Conservation (phyloP, 2,888 invertebrate species). For the Oxystoma pomonae region DNA sequence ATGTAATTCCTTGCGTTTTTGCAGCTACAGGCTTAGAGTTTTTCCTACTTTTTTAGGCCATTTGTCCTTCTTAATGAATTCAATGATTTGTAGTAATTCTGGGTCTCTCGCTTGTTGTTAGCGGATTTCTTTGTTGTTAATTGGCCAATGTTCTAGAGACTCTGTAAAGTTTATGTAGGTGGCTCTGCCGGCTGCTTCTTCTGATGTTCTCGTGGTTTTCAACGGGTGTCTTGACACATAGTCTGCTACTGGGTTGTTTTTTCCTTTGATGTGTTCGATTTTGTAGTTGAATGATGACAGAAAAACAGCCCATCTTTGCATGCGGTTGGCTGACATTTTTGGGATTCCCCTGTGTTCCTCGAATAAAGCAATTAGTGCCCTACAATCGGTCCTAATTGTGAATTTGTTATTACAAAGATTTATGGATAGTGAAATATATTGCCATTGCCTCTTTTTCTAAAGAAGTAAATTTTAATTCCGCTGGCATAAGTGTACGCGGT, state of each 20-base stretch:
- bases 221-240: conserved; percentile 14
- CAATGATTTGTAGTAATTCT: not conserved
- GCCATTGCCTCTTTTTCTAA: not conserved
- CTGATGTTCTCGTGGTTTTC: not conserved
- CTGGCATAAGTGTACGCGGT: not conserved
- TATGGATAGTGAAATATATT: not conserved
- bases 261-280: not conserved
- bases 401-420: not conserved
- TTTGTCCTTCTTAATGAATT: conserved; percentile 10
- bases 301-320: not conserved
- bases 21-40: no score
- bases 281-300: not conserved
- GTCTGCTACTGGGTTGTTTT: conserved; percentile 17
- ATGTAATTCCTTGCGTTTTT: no score
- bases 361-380: not conserved
- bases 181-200: conserved; percentile 4
- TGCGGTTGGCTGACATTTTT: not conserved
- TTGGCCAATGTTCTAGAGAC: conserved; percentile 9
- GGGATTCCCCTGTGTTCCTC: not conserved
- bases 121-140: conserved; percentile 11
- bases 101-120: conserved; percentile 2
- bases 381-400: not conserved
- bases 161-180: conserved; percentile 16
- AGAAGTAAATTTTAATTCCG: not conserved
- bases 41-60: no score